These are phyloP conservation scores for Cotesia congregata DNA, from an alignment of 2,888 invertebrate genomes.

Conservation along the genomic window DNA sequence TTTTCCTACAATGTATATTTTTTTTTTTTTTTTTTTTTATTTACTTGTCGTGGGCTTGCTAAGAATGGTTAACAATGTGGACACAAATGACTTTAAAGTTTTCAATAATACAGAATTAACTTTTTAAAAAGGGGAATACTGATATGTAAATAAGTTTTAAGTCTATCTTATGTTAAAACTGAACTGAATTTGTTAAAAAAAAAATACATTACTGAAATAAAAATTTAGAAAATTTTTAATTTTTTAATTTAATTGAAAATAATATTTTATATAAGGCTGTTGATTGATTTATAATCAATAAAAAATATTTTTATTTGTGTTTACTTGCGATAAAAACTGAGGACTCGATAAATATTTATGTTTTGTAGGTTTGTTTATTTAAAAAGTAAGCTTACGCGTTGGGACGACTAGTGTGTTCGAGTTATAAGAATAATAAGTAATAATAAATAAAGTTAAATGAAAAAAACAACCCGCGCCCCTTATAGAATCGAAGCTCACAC, in stretches of 20 bases:
- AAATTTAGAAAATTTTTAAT: too few relatives aligned
- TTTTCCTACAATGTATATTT: neutral
- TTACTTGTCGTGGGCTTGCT: neutral
- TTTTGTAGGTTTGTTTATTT: constrained; percentile 4
- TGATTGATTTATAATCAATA: neutral
- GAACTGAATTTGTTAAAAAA: too few relatives aligned
- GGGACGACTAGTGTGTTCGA: constrained; percentile 33
- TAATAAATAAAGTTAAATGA: neutral
- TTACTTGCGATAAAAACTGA: neutral
- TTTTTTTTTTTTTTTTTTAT: neutral
- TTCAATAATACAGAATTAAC: neutral
- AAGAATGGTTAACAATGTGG: neutral
- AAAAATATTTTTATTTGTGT: neutral
- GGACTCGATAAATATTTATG: neutral
- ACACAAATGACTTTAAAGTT: neutral
- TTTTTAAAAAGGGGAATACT: neutral
- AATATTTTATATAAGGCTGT: too few relatives aligned
- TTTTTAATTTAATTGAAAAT: too few relatives aligned
- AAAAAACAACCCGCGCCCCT: constrained; percentile 24
- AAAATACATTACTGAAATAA: too few relatives aligned
- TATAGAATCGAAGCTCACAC: constrained; percentile 49
- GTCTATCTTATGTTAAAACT: too few relatives aligned
- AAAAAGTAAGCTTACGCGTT: constrained; percentile 26
- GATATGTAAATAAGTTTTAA: too few relatives aligned
- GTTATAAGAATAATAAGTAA: neutral